Percentiles rank a stretch among this genome's conserved stretches.
Evolutionary conservation across 2,113 vertebrate species (phyloP).

Genomic region (Cygnus buccinator): DNA sequence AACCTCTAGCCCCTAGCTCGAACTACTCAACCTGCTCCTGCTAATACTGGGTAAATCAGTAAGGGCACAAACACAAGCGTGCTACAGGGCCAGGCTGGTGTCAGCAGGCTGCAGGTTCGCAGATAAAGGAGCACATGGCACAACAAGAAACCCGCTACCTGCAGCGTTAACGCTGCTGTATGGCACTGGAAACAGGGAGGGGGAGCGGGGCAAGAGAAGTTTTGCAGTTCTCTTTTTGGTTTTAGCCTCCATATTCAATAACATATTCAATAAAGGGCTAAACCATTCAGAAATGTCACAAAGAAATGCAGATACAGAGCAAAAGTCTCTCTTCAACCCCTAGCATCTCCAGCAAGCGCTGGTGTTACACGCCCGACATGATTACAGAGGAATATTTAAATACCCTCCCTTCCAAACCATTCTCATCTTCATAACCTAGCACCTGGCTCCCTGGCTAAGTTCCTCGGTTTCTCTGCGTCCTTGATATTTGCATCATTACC

Average conservation of each 20-base stretch:
- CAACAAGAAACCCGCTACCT: neutral
- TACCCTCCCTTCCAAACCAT: neutral
- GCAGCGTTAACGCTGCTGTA: accelerated
- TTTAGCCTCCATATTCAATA: neutral
- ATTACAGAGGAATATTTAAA: neutral
- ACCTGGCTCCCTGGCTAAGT: neutral
- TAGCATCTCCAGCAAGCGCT: neutral
- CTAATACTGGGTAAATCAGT: neutral
- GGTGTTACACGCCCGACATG: neutral
- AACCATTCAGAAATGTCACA: neutral
- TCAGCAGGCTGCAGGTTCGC: accelerated
- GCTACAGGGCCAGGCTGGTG: neutral
- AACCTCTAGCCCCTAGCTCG: neutral
- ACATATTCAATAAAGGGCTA: too few species aligned
- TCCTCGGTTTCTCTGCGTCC: neutral
- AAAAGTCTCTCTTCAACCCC: neutral
- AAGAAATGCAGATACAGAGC: accelerated
- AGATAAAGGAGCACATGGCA: neutral
- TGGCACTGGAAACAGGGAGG: accelerated
- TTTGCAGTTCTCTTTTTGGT: neutral
- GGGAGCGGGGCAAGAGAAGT: neutral
- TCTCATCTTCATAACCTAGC: neutral
- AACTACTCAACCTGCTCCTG: neutral
- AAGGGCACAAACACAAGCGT: neutral
- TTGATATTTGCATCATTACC: neutral